phyloP scores from a whole-genome alignment of 2,888 invertebrate species.

The Parnassius orleans region DNA sequence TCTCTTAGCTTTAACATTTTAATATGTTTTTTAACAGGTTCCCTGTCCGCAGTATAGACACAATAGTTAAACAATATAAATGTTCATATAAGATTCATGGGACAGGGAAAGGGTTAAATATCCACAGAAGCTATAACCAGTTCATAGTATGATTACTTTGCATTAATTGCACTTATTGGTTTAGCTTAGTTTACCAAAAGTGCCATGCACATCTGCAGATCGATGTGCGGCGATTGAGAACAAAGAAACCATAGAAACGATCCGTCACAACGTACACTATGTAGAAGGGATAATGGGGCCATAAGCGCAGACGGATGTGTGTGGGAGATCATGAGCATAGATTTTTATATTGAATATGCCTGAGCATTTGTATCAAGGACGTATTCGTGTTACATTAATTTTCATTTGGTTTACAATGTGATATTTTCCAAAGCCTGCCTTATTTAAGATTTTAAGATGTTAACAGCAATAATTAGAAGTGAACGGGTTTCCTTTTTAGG shows the following conservation, averaged over 20 bases:
- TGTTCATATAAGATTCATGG: no score
- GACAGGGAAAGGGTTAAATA: no score
- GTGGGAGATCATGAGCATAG: slow-evolving; percentile 23
- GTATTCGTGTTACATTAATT: not conserved
- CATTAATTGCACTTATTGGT: not conserved
- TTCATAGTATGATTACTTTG: not conserved
- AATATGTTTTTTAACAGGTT: no score
- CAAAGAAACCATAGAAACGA: slow-evolving; percentile 24
- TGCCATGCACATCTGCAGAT: slow-evolving; percentile 15
- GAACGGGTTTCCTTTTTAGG: no score
- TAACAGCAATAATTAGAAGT: no score
- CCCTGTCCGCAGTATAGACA: no score
- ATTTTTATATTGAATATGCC: slow-evolving; percentile 24
- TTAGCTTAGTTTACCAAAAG: not conserved
- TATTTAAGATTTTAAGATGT: no score
- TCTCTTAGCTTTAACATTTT: no score
- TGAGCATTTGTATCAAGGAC: slow-evolving; percentile 20
- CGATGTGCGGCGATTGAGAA: slow-evolving; percentile 10
- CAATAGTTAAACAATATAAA: no score
- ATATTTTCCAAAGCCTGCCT: no score
- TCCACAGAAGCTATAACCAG: no score
- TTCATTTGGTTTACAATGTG: not conserved
- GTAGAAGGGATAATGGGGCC: slow-evolving; percentile 23
- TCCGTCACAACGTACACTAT: slow-evolving; percentile 13
- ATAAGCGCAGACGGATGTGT: slow-evolving; percentile 24